Percentiles rank a stretch among this genome's conserved stretches.
These are phyloP conservation scores for Drosophila sulfurigaster DNA, from an alignment of 1,140 invertebrate species.

Conservation along the genomic window DNA sequence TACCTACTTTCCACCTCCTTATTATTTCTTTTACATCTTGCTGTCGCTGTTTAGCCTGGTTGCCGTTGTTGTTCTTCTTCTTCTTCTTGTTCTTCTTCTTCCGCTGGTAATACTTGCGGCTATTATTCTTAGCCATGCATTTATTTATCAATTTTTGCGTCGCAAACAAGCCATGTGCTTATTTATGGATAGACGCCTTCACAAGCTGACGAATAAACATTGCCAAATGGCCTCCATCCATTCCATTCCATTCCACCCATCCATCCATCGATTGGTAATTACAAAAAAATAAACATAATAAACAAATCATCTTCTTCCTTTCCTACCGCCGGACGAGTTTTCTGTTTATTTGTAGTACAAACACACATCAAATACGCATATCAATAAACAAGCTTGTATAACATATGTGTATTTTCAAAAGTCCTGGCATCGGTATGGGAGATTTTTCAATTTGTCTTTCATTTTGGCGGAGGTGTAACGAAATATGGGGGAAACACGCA, in stretches of 20 bases:
- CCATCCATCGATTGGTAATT: constrained; percentile 1
- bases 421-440: too few relatives aligned
- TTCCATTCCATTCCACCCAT: too few relatives aligned
- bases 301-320: too few relatives aligned
- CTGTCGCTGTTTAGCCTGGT: constrained; percentile 9
- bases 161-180: constrained; percentile 29
- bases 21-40: constrained; percentile 16
- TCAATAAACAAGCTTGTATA: too few relatives aligned
- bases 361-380: too few relatives aligned
- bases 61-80: background rate
- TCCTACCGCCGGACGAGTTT: too few relatives aligned
- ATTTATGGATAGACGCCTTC: constrained; percentile 39
- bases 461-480: too few relatives aligned
- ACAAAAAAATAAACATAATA: constrained; percentile 5
- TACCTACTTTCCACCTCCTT: background rate
- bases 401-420: too few relatives aligned
- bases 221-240: constrained; percentile 17
- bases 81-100: constrained; percentile 14
- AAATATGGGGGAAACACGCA: too few relatives aligned
- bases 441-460: too few relatives aligned
- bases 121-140: constrained; percentile 50
- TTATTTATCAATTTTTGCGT: constrained; percentile 53
- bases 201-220: constrained; percentile 20
- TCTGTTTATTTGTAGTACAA: too few relatives aligned
- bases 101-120: constrained; percentile 37